phyloP scores from a whole-genome alignment of 1,140 invertebrate genomes.

The Spodoptera frugiperda region DNA sequence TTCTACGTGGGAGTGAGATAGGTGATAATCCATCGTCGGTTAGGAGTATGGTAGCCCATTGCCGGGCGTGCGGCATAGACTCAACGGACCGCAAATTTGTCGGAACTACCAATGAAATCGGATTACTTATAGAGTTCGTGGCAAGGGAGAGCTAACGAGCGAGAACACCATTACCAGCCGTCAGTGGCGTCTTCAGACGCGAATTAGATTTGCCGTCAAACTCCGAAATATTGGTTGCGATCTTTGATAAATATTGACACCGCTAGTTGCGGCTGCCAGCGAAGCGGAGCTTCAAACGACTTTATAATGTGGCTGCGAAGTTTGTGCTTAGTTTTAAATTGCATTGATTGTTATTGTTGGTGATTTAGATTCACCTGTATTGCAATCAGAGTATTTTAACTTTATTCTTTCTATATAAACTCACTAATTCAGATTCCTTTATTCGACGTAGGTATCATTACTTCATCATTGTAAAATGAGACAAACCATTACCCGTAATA shows the following conservation, averaged over 20 bases:
- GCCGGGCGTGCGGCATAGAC: conserved; percentile 56
- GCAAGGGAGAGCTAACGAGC: conserved; percentile 73
- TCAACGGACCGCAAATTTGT: conserved; percentile 80
- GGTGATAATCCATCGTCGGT: conserved; percentile 53
- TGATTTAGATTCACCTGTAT: background rate
- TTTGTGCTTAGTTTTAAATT: conserved; percentile 15
- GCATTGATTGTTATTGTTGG: background rate
- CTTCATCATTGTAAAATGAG: too few species aligned
- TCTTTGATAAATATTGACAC: conserved; percentile 48
- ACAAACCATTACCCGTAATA: too few species aligned
- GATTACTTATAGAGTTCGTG: conserved; percentile 72
- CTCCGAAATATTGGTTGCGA: conserved; percentile 33
- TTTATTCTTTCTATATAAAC: too few species aligned
- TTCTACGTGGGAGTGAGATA: conserved; percentile 37
- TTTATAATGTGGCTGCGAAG: conserved; percentile 13
- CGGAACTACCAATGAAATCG: conserved; percentile 79
- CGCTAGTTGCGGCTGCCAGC: conserved; percentile 2
- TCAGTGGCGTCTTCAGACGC: conserved; percentile 65
- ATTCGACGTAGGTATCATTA: too few species aligned
- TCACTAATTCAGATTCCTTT: too few species aligned
- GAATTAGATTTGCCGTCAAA: conserved; percentile 51
- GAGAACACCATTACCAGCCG: conserved; percentile 69
- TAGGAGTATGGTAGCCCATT: conserved; percentile 49
- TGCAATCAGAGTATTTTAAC: background rate
- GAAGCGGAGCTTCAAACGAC: background rate